phyloP scores from a whole-genome alignment of 2,888 invertebrate species.

The Malthinus flaveolus region DNA sequence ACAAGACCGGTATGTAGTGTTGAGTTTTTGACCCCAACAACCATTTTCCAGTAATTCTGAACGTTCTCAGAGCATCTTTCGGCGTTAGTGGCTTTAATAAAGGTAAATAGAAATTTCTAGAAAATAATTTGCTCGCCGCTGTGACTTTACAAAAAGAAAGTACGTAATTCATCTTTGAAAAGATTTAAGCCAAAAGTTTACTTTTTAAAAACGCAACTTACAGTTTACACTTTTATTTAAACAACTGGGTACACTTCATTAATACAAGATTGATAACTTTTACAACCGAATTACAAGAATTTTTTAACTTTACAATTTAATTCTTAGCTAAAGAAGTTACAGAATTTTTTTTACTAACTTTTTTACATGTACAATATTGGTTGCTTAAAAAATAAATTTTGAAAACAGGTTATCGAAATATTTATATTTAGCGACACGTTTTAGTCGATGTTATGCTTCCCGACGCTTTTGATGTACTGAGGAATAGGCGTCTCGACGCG shows the following conservation, averaged over 20 bases:
- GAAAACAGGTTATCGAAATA: slow-evolving; percentile 3
- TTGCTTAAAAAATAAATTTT: slow-evolving; percentile 8
- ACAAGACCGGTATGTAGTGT: slow-evolving; percentile 78
- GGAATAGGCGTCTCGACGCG: slow-evolving; percentile 26
- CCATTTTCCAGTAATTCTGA: slow-evolving; percentile 77
- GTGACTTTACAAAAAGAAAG: slow-evolving; percentile 77
- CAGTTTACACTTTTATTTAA: slow-evolving; percentile 26
- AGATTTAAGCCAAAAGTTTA: not conserved
- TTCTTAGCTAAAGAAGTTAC: not conserved
- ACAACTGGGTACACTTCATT: slow-evolving; percentile 6
- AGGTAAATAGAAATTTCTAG: slow-evolving; percentile 82
- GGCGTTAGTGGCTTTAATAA: slow-evolving; percentile 80
- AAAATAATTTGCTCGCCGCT: slow-evolving; percentile 77
- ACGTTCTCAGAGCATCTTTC: slow-evolving; percentile 78
- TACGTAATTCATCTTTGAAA: slow-evolving; percentile 49
- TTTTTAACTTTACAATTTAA: not conserved
- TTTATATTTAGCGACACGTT: slow-evolving; percentile 5
- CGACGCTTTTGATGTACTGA: slow-evolving; percentile 19
- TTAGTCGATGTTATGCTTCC: not conserved
- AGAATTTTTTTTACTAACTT: slow-evolving; percentile 1
- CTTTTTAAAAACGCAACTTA: slow-evolving; percentile 2
- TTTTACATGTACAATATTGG: slow-evolving; percentile 2
- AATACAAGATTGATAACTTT: slow-evolving; percentile 6
- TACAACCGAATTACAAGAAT: slow-evolving; percentile 23
- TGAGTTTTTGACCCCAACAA: slow-evolving; percentile 76